Percentiles rank a stretch among this genome's conserved stretches.
phyloP scores from a whole-genome alignment of 2,113 vertebrate species.

The Nanger granti region DNA sequence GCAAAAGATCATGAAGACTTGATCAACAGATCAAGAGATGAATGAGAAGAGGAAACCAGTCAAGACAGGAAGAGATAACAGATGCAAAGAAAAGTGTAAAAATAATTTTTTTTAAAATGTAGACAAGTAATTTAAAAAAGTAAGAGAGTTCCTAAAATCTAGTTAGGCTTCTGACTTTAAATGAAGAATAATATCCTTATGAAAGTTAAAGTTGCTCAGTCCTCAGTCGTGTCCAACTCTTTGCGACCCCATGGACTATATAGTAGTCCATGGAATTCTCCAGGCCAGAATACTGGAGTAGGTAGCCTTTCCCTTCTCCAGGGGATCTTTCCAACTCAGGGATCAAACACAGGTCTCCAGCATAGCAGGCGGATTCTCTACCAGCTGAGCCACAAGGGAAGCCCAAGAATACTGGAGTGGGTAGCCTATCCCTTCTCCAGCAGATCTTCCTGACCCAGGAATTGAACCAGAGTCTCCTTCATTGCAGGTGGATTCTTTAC shows the following conservation, averaged over 20 bases:
- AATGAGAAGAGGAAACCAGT: neutral
- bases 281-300: neutral
- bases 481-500: neutral
- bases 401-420: neutral
- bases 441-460: neutral
- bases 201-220: neutral
- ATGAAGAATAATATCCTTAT: neutral
- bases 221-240: neutral
- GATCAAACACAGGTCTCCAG: neutral
- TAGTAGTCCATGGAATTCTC: neutral
- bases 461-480: neutral
- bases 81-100: neutral
- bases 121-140: neutral
- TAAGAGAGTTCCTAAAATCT: neutral
- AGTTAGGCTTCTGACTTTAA: neutral
- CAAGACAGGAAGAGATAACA: neutral
- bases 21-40: neutral
- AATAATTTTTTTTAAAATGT: neutral
- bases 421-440: neutral
- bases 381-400: neutral
- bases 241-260: fast-evolving
- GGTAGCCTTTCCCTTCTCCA: neutral
- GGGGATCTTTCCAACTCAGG: neutral
- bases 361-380: neutral
- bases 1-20: neutral